A percentile compares a stretch with the other conserved stretches of the same genome.
phyloP scores from a whole-genome alignment of 2,797 vertebrate species.

The Enoplosus armatus region DNA sequence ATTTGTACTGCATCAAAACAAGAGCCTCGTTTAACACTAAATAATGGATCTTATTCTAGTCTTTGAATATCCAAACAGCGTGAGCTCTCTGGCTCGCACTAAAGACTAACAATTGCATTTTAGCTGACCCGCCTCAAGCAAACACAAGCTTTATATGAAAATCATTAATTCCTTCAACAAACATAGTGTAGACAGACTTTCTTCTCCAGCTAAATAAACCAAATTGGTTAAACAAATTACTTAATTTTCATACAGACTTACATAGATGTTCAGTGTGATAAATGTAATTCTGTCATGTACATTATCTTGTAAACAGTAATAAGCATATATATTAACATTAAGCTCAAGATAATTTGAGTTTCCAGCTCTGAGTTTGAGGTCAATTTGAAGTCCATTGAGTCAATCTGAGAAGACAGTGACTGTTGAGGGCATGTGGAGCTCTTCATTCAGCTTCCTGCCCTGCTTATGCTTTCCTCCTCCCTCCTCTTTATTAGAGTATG shows the following conservation, averaged over 20 bases:
- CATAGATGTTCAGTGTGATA: constrained; percentile 10
- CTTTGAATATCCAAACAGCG: constrained; percentile 76
- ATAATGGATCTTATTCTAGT: constrained; percentile 81
- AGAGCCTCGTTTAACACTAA: constrained; percentile 80
- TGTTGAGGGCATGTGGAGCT: constrained; percentile 52
- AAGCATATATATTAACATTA: constrained; percentile 37
- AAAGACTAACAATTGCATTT: constrained; percentile 64
- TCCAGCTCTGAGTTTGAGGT: constrained; percentile 55
- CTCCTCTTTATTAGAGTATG: constrained; percentile 80
- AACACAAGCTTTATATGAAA: constrained; percentile 55
- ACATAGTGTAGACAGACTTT: constrained; percentile 39
- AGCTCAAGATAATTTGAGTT: constrained; percentile 38
- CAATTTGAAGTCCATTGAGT: constrained; percentile 72
- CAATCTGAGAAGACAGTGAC: constrained; percentile 57
- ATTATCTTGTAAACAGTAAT: constrained; percentile 21
- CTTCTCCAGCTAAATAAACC: constrained; percentile 43
- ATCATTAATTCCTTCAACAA: constrained; percentile 59
- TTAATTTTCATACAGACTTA: constrained; percentile 22
- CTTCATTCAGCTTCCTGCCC: constrained; percentile 68
- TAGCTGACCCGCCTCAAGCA: constrained; percentile 56
- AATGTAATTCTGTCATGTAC: constrained; percentile 27
- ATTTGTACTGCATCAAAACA: constrained; percentile 83
- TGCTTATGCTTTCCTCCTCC: constrained; percentile 62
- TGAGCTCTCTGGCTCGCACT: constrained; percentile 41
- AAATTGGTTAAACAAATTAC: constrained; percentile 48